These are phyloP conservation scores for Tarsius wallacei DNA, from an alignment of 2,797 vertebrate genomes.

Conservation along the genomic window DNA sequence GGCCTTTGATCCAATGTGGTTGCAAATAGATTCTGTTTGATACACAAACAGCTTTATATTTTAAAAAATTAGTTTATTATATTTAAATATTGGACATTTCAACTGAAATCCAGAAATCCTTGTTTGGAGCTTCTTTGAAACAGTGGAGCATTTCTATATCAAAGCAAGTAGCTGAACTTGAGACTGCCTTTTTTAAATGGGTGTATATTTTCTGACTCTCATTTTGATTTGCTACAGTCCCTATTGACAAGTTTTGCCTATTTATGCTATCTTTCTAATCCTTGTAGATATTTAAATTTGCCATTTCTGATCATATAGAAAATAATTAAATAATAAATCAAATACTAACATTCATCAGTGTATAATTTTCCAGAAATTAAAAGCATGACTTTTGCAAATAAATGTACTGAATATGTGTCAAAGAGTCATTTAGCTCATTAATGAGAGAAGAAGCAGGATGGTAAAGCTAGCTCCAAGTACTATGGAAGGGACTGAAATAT, in stretches of 20 bases:
- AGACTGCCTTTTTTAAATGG: not conserved
- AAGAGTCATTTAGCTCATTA: not conserved
- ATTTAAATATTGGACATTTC: not conserved
- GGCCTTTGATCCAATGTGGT: not conserved
- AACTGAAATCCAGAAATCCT: not conserved
- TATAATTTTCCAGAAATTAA: not conserved
- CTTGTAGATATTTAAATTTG: not conserved
- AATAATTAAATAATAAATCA: not conserved
- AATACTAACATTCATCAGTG: not conserved
- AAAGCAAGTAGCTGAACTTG: not conserved
- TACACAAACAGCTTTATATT: not conserved
- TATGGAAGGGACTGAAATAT: not conserved
- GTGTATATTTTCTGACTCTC: not conserved
- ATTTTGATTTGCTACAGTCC: not conserved
- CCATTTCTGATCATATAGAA: not conserved
- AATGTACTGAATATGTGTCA: not conserved
- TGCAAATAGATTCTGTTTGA: not conserved
- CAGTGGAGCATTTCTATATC: not conserved
- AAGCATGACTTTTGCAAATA: not conserved
- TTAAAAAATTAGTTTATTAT: not conserved
- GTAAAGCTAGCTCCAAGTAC: not conserved
- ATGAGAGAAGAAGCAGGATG: not conserved
- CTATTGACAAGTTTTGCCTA: not conserved
- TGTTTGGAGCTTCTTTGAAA: not conserved
- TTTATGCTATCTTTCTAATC: not conserved